phyloP scores from a whole-genome alignment of 2,888 invertebrate genomes.

The Oligia strigilis region DNA sequence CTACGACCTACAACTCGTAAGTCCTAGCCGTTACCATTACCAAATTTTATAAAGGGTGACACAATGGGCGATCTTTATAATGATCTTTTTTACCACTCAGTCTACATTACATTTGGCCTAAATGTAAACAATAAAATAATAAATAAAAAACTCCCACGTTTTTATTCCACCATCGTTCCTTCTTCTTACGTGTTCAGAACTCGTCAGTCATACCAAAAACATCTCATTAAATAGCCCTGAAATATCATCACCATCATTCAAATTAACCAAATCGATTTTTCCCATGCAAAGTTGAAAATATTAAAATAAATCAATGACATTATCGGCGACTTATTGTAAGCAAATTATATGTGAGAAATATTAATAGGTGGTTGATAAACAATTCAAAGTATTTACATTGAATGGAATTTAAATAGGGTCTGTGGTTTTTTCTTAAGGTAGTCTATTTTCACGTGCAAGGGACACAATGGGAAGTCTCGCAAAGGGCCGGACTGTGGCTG shows the following conservation, averaged over 20 bases:
- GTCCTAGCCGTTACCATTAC: no score
- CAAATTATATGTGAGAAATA: conserved; percentile 63
- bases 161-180: conserved; percentile 1
- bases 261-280: conserved; percentile 59
- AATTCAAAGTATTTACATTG: conserved; percentile 57
- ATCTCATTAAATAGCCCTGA: conserved; percentile 47
- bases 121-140: background rate
- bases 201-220: conserved; percentile 32
- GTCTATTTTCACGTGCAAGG: conserved; percentile 12
- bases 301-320: conserved; percentile 49
- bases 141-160: background rate
- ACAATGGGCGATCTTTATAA: background rate
- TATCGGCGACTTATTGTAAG: conserved; percentile 58
- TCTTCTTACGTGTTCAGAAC: conserved; percentile 47
- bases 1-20: no score
- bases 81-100: background rate
- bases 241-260: conserved; percentile 51
- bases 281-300: conserved; percentile 47
- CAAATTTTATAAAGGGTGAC: no score
- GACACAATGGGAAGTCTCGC: conserved; percentile 38
- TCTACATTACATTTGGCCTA: background rate
- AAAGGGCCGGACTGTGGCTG: conserved; percentile 3
- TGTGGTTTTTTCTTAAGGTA: conserved; percentile 18
- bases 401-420: conserved; percentile 45
- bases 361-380: conserved; percentile 50